A percentile compares a stretch with the other conserved stretches of the same genome.
Evolutionary conservation across 2,888 invertebrate species (phyloP).

Genomic region (Achlya flavicornis): DNA sequence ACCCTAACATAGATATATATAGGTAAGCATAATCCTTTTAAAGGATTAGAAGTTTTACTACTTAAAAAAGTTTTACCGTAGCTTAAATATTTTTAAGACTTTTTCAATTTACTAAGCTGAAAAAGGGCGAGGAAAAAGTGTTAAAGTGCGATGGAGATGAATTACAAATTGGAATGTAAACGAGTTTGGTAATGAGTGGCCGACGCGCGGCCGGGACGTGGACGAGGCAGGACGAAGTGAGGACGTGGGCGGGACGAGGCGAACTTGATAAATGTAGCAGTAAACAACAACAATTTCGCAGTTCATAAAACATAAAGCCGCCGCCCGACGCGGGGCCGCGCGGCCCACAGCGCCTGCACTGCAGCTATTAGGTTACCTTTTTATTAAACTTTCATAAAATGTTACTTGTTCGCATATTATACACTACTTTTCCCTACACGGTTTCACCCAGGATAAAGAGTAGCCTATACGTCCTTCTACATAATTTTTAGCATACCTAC

Average conservation of each 20-base stretch:
- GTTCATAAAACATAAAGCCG: constrained; percentile 13
- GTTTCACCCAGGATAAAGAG: no score
- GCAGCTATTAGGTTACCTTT: neutral
- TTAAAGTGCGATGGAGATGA: neutral
- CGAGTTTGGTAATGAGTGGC: neutral
- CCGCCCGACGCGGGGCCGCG: neutral
- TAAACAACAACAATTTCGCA: constrained; percentile 15
- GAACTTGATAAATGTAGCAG: constrained; percentile 13
- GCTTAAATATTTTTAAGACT: neutral
- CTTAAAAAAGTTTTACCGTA: neutral
- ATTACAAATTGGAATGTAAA: constrained; percentile 1
- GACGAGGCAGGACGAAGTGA: neutral
- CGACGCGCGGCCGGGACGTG: neutral
- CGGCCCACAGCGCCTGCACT: neutral
- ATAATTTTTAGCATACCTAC: no score
- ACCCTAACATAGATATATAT: no score
- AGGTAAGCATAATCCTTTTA: neutral
- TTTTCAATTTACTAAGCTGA: neutral
- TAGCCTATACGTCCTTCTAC: no score
- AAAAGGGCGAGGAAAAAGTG: neutral
- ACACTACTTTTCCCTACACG: no score
- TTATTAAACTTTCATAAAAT: neutral
- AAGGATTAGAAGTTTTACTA: neutral
- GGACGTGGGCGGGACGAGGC: neutral
- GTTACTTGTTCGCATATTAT: neutral